These are phyloP conservation scores for Ateles fusciceps DNA, from an alignment of 2,797 vertebrate species.

Conservation along the genomic window DNA sequence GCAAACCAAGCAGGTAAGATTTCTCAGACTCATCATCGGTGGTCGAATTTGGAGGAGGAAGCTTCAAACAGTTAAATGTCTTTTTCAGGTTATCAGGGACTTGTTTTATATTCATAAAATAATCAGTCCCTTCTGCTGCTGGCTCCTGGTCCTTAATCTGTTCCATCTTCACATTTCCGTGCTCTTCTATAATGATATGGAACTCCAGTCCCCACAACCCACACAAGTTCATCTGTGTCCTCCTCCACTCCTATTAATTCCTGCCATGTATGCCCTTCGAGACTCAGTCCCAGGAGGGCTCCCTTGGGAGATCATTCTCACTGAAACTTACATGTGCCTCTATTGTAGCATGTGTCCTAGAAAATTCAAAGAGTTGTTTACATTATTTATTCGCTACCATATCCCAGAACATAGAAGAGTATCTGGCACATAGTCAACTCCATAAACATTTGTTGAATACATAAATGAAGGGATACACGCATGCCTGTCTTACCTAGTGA, in stretches of 20 bases:
- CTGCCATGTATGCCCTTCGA: neutral
- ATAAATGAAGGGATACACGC: neutral
- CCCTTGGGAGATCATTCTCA: neutral
- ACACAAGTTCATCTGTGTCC: neutral
- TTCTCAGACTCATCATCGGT: neutral
- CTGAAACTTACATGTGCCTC: neutral
- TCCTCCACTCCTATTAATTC: neutral
- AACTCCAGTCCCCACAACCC: neutral
- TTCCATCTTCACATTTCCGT: neutral
- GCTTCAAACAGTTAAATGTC: neutral
- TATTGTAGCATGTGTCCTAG: neutral
- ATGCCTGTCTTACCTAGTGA: neutral
- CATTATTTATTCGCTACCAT: neutral
- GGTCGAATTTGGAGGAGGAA: neutral
- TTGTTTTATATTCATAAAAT: conserved; percentile 20
- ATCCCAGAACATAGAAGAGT: neutral
- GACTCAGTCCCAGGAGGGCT: neutral
- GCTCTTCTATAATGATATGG: neutral
- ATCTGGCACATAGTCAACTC: neutral
- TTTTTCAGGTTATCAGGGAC: neutral
- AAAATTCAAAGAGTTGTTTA: neutral
- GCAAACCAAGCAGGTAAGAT: neutral
- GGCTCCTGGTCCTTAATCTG: neutral
- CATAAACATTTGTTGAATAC: neutral
- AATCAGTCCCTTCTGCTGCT: neutral